Percentiles rank a stretch among this genome's conserved stretches.
Evolutionary conservation across 2,888 invertebrate genomes (phyloP).

Genomic region (Drosophila infuscata): DNA sequence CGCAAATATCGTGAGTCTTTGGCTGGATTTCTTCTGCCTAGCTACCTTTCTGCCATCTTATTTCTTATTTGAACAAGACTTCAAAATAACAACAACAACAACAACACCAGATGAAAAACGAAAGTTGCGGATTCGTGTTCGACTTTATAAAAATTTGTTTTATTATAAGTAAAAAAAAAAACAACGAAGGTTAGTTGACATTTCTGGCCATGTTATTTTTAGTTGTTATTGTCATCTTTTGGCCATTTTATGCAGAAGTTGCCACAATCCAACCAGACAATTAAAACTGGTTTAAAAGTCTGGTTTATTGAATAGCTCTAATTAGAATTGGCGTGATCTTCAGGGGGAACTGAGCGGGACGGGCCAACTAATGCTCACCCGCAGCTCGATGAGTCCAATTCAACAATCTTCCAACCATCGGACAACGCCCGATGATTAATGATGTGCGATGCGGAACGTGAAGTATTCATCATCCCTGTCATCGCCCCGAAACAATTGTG

Average conservation of each 20-base stretch:
- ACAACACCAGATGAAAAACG: constrained; percentile 43
- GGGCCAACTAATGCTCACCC: constrained; percentile 38
- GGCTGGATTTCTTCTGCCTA: constrained; percentile 34
- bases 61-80: constrained; percentile 25
- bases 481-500: constrained; percentile 59
- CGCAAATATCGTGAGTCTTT: constrained; percentile 73
- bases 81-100: constrained; percentile 5
- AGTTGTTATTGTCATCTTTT: constrained; percentile 13
- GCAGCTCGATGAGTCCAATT: constrained; percentile 59
- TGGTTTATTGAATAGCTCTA: constrained; percentile 70
- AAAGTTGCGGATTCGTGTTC: constrained; percentile 66
- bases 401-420: constrained; percentile 29
- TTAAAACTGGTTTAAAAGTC: constrained; percentile 51
- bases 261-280: constrained; percentile 16
- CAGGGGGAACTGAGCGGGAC: constrained; percentile 1
- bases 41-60: constrained; percentile 43
- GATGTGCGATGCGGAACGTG: constrained; percentile 41
- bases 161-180: constrained; percentile 27
- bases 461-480: constrained; percentile 73
- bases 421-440: constrained; percentile 66
- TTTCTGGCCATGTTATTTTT: constrained; percentile 42
- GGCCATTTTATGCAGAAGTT: constrained; percentile 12
- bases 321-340: constrained; percentile 75
- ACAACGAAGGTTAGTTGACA: constrained; percentile 35
- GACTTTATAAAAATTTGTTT: constrained; percentile 39